Percentiles rank a stretch among this genome's conserved stretches.
Conservation (phyloP, 1,140 invertebrate genomes). For the Conus ventricosus region DNA sequence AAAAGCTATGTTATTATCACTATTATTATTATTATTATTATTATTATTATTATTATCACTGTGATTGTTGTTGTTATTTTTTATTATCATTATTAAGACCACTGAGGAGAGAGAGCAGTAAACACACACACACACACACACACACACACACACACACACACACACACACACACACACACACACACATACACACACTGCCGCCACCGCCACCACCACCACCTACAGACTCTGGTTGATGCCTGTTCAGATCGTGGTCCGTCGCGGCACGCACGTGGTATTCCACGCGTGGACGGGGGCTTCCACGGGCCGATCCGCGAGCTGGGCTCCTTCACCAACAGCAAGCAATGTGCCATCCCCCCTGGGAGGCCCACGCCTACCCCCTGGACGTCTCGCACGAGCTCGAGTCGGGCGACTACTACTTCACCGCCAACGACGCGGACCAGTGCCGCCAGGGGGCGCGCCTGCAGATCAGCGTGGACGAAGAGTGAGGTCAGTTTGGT, state of each 20-base stretch:
- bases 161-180: no score
- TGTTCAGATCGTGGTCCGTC: background rate
- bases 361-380: background rate
- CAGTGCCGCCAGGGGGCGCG: background rate
- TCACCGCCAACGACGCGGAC: background rate
- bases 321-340: slow-evolving; percentile 19
- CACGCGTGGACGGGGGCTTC: background rate
- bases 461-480: background rate
- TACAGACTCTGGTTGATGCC: background rate
- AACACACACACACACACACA: no score
- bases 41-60: no score
- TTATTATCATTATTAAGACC: no score
- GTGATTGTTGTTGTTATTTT: no score
- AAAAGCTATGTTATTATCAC: no score
- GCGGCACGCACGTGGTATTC: slow-evolving; percentile 9
- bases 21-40: no score
- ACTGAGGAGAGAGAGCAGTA: no score
- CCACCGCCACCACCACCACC: background rate
- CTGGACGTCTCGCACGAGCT: background rate
- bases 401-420: slow-evolving; percentile 17
- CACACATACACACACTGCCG: no score
- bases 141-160: no score
- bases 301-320: background rate
- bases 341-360: background rate
- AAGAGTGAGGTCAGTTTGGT: background rate